A percentile compares a stretch with the other conserved stretches of the same genome.
These are phyloP conservation scores for Neoitamus cyanurus DNA, from an alignment of 2,888 invertebrate genomes.

Conservation along the genomic window DNA sequence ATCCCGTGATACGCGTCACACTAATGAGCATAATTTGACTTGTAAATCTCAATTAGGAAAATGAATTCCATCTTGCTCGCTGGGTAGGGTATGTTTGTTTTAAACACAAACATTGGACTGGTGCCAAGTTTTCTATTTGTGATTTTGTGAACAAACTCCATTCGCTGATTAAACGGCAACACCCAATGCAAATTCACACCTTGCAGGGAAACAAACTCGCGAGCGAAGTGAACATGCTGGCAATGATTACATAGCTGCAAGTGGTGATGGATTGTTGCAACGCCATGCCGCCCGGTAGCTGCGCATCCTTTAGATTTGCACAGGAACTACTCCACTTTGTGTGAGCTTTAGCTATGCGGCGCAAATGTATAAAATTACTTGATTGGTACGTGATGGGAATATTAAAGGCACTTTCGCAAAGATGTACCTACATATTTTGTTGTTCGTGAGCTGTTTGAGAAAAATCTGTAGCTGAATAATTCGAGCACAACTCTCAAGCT, in stretches of 20 bases:
- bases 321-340: neutral
- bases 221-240: neutral
- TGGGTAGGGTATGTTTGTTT: neutral
- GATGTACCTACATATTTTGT: neutral
- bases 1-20: neutral
- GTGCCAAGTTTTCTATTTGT: neutral
- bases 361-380: neutral
- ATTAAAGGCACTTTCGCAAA: neutral
- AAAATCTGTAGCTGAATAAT: neutral
- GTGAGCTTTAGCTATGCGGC: neutral
- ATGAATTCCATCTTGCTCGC: neutral
- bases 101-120: neutral
- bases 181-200: neutral
- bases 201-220: neutral
- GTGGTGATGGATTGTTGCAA: neutral
- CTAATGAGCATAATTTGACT: neutral
- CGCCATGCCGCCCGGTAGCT: neutral
- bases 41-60: neutral
- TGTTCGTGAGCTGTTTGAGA: neutral
- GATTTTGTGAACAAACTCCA: neutral
- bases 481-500: neutral
- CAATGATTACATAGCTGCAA: neutral
- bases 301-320: neutral
- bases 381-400: neutral
- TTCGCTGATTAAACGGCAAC: neutral